Evolutionary conservation across 2,113 vertebrate genomes (phyloP).

Genomic region (Proterorhinus semilunaris): DNA sequence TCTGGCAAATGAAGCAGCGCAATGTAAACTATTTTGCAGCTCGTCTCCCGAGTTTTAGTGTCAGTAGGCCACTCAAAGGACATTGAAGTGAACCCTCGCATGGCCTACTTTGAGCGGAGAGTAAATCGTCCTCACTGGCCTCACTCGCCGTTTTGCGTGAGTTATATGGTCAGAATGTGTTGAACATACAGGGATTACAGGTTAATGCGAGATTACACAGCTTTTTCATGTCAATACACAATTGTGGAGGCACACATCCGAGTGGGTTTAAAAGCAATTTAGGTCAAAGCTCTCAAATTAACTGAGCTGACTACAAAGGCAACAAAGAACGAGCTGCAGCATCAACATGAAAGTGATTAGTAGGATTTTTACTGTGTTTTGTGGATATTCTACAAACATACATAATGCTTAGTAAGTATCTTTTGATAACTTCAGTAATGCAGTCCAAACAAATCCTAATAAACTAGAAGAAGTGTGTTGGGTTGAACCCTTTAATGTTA

Average conservation of each 20-base stretch:
- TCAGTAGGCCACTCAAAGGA: slow-evolving; percentile 33
- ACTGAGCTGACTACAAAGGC: not conserved
- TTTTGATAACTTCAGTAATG: too few relatives aligned
- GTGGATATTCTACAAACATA: too few relatives aligned
- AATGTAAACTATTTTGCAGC: slow-evolving; percentile 65
- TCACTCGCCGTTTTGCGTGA: slow-evolving; percentile 17
- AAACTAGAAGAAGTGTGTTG: too few relatives aligned
- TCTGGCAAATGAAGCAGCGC: slow-evolving; percentile 76
- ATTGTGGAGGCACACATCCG: slow-evolving; percentile 29
- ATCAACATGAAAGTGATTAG: too few relatives aligned
- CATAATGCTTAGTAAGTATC: too few relatives aligned
- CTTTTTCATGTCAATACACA: slow-evolving; percentile 19
- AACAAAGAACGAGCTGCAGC: not conserved
- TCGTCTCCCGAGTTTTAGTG: slow-evolving; percentile 41
- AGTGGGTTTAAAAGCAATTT: not conserved
- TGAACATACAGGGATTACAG: slow-evolving; percentile 34
- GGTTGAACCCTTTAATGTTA: too few relatives aligned
- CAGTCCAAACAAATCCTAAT: too few relatives aligned
- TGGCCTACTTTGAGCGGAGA: slow-evolving; percentile 48
- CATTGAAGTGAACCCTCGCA: slow-evolving; percentile 23
- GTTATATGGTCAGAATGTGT: slow-evolving; percentile 14
- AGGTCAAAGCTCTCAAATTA: not conserved
- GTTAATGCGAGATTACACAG: slow-evolving; percentile 37
- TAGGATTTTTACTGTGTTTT: too few relatives aligned
- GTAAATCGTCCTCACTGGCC: slow-evolving; percentile 33